Conservation (phyloP, 2,797 vertebrate species). For the Eulemur coronatus region DNA sequence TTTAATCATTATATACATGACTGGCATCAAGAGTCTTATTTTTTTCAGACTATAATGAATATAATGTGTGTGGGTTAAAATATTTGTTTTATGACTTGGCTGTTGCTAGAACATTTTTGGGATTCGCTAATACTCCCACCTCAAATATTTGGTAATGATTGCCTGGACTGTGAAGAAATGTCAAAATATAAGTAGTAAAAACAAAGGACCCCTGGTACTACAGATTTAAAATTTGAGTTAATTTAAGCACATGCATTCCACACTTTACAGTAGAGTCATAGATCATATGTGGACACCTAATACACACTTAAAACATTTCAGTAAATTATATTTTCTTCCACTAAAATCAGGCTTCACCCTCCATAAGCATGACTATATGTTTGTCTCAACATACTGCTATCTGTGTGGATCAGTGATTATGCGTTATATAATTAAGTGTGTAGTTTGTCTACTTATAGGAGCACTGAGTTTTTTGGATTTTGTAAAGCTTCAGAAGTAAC, state of each 20-base stretch:
- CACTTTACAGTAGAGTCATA: not conserved
- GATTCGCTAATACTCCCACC: constrained; percentile 66
- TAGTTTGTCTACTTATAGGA: not conserved
- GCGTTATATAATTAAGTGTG: not conserved
- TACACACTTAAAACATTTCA: not conserved
- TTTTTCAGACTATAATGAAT: constrained; percentile 68
- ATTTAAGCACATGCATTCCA: constrained; percentile 4
- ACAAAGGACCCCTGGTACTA: constrained; percentile 10
- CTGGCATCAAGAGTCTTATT: constrained; percentile 50
- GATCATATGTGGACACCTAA: not conserved
- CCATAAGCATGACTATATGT: not conserved
- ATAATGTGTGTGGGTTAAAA: constrained; percentile 68
- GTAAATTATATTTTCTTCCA: constrained; percentile 31
- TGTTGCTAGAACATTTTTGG: constrained; percentile 61
- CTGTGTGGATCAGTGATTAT: not conserved
- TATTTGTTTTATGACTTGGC: constrained; percentile 72
- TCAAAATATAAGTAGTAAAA: constrained; percentile 59
- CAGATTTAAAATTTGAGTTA: constrained; percentile 27
- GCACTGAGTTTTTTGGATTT: not conserved
- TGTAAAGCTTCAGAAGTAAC: not conserved
- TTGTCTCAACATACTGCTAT: not conserved
- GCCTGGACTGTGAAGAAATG: constrained; percentile 57
- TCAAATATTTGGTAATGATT: constrained; percentile 55
- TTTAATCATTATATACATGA: constrained; percentile 58
- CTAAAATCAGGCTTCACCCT: not conserved